Conservation (phyloP, 1,140 invertebrate genomes). For the Bombus superbus region DNA sequence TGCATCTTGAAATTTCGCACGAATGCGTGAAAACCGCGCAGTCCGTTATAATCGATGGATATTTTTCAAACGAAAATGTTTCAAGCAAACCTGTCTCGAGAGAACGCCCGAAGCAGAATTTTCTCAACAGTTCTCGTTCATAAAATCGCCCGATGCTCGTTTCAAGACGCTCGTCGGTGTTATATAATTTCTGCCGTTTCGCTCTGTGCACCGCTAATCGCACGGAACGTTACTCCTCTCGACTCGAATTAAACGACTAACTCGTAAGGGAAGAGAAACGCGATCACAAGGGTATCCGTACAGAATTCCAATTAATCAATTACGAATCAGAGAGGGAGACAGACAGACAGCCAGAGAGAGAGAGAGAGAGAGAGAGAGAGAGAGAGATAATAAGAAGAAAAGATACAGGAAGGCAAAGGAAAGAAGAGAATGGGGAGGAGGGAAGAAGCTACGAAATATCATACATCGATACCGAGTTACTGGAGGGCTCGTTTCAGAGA, state of each 20-base stretch:
- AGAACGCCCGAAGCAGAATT: not conserved
- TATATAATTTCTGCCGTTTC: not conserved
- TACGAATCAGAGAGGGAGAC: not conserved
- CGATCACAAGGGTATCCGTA: not conserved
- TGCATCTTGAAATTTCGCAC: no score
- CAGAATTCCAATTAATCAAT: constrained; percentile 41
- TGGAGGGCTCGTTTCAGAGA: constrained; percentile 72
- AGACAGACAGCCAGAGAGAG: no score
- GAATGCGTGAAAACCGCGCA: no score
- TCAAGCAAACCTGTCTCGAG: no score
- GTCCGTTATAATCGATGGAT: no score
- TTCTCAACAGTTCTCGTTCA: not conserved
- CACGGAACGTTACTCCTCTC: not conserved
- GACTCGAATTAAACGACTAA: not conserved
- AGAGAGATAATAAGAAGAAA: not conserved
- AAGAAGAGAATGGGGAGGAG: no score
- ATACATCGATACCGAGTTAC: constrained; percentile 69
- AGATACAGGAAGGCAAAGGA: not conserved
- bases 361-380: no score
- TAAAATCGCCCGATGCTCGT: not conserved
- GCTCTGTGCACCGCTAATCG: not conserved
- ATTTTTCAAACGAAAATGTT: no score
- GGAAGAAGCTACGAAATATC: constrained; percentile 12
- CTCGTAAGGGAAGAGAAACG: not conserved
- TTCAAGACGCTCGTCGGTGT: not conserved